Evolutionary conservation across 2,113 vertebrate genomes (phyloP).

Genomic region (Bolborhynchus lineola): DNA sequence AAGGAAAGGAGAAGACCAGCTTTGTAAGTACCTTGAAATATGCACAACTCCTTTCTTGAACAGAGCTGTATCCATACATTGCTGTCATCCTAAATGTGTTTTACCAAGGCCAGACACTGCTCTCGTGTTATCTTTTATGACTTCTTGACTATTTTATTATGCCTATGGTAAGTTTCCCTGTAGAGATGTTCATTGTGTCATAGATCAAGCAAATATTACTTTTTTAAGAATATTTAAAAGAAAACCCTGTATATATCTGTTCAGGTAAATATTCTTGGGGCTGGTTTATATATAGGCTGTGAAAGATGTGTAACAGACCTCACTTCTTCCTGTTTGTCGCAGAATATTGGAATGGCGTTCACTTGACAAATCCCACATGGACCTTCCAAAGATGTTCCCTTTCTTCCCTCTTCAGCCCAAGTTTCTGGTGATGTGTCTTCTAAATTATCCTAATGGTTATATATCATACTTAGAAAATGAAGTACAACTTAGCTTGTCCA

Average conservation of each 20-base stretch:
- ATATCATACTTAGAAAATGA: slow-evolving; percentile 56
- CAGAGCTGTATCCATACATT: slow-evolving; percentile 13
- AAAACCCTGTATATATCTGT: slow-evolving; percentile 21
- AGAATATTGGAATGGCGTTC: slow-evolving; percentile 40
- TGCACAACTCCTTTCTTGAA: slow-evolving; percentile 47
- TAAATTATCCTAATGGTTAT: slow-evolving; percentile 62
- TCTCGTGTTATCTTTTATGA: slow-evolving; percentile 53
- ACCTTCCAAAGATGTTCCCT: slow-evolving; percentile 59
- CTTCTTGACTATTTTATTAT: slow-evolving; percentile 57
- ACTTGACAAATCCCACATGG: slow-evolving; percentile 41
- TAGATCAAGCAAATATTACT: slow-evolving; percentile 61
- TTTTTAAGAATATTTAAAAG: slow-evolving; percentile 47
- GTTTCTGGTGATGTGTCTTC: slow-evolving; percentile 61
- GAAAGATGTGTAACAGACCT: slow-evolving; percentile 39
- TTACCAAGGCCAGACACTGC: slow-evolving; percentile 39
- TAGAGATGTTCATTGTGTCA: slow-evolving; percentile 60
- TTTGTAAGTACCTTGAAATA: slow-evolving; percentile 47
- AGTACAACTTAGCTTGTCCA: slow-evolving; percentile 61
- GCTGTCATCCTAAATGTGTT: slow-evolving; percentile 41
- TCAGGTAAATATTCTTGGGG: slow-evolving; percentile 50
- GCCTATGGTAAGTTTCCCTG: slow-evolving; percentile 21
- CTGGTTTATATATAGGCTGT: slow-evolving; percentile 37
- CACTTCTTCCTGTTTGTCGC: slow-evolving; percentile 29
- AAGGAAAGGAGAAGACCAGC: slow-evolving; percentile 52
- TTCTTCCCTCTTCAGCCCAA: slow-evolving; percentile 35